Conservation (phyloP, 2,797 vertebrate species). For the Botia kubotai region DNA sequence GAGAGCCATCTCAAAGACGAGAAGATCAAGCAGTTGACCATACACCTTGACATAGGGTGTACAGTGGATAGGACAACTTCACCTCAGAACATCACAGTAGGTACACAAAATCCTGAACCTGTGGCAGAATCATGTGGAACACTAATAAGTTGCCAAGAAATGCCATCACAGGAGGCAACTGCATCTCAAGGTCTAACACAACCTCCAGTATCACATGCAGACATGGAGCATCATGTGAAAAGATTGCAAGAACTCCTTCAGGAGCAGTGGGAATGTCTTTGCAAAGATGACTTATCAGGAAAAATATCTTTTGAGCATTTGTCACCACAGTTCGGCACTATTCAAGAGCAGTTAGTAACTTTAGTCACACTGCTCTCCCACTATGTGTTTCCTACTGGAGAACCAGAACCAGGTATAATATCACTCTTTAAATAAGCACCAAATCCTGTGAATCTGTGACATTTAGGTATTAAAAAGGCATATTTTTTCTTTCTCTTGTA, state of each 20-base stretch:
- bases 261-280: constrained; percentile 92
- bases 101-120: constrained; percentile 15
- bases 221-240: constrained; percentile 82
- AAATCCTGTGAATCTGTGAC: neutral
- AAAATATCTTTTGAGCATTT: constrained; percentile 80
- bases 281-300: constrained; percentile 77
- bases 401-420: constrained; percentile 50
- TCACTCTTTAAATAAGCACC: neutral
- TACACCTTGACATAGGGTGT: constrained; percentile 59
- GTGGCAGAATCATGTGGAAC: constrained; percentile 14
- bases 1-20: constrained; percentile 81
- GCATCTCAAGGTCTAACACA: constrained; percentile 1
- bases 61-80: constrained; percentile 15
- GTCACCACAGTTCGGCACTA: constrained; percentile 86
- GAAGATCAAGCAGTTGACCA: constrained; percentile 79
- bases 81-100: constrained; percentile 65
- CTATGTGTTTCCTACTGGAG: constrained; percentile 75
- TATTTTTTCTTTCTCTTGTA: neutral
- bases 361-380: constrained; percentile 86
- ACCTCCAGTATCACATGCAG: constrained; percentile 64
- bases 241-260: constrained; percentile 90
- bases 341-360: constrained; percentile 88
- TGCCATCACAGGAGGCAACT: constrained; percentile 13
- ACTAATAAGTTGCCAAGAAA: constrained; percentile 1
- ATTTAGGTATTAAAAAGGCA: neutral